Evolutionary conservation across 1,140 invertebrate species (phyloP), one percentile per base, ranked within the genome.

Genomic region (Aphelenchoides avenae): DNA sequence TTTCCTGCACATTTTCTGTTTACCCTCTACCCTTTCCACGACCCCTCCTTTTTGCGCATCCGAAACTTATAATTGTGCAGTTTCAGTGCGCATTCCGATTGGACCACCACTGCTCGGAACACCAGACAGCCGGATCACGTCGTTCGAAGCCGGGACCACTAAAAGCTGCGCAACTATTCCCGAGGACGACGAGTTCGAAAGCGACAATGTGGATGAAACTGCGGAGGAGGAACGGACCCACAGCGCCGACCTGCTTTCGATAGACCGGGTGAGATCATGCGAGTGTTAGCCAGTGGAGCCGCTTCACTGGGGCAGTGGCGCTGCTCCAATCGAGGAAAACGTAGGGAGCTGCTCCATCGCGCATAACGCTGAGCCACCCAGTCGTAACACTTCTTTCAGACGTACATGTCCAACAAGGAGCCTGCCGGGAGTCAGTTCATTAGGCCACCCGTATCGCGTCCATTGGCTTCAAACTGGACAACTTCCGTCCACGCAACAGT

Each of bases 81-180:
- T n/a, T n/a, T n/a, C n/a, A n/a, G n/a, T n/a, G n/a, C n/a, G n/a
- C n/a, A n/a, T n/a, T 27, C 59, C 64, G 6, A 27, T 62, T n/a
- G 53, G 30, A 31, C 34, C 40, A 26, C 64, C 65, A 11, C 40
- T 68, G 22, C 47, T 63, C 11, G 67, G 67, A 11, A 68, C 66
- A 44, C 66, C 65, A 6, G 65, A 68, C 34, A 68, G 42, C 22
- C 58, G 66, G 22, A 37, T 68, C 13, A 68, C 66, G 7, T 66
- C 66, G 29, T 70, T 68, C 24, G 66, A 68, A 20, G 52, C 57
- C n/a, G 63, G 61, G 36, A 68, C 66, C n/a, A 68, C 66, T 0
- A 68, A 66, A 44, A 68, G 66, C 37, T 68, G 66, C 44, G 66
- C 66, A 11, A 68, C 66, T 20, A 68, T 68, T 43, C 66, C 66